Evolutionary conservation across 2,113 vertebrate species (phyloP), one percentile per base, ranked within the genome.

Genomic region (Miniopterus natalensis): DNA sequence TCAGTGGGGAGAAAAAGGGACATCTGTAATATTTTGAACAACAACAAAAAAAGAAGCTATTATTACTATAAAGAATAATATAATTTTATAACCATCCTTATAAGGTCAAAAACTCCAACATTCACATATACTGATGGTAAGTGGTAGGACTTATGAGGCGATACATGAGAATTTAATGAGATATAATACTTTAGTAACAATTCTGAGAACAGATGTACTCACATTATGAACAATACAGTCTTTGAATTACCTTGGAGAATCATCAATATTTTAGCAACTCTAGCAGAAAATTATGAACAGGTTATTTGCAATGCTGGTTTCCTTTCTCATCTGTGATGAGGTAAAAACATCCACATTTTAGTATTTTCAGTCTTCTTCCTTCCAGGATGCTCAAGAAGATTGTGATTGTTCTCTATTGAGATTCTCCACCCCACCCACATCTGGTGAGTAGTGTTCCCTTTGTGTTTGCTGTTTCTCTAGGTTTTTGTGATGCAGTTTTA

Each of bases 241-340:
- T 90, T 92, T 96, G 53, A 81, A 92, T 96, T 88, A 70, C 45
- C 57, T 81, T 90, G 31, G 94, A 94, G 25, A 80, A 57, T 85
- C 31, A 92, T 81, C 47, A 57, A 21, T 90, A 94, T 93, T 81
- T 88, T 89, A 71, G 20, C 47, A 88, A 85, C 36, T 88, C 6
- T 78, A 36, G 14, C 5, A 90, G 29, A 92, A 91, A 96, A 23
- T 59, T 36, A 66, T 83, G 29, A 94, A 79, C 11, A 83, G 47
- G 36, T 75, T 78, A 61, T 80, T 91, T 92, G 31, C 40, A 86
- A 45, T 25, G 5, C 36, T 70, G 12, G 12, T 25, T 92, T 89
- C 8, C 25, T 78, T 77, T 88, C 18, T 51, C 57, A 79, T 70
- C n/a, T 85, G 14, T 94, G 51, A 71, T 3, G 66, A 66, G 21